Conservation (phyloP, 2,888 invertebrate genomes). For the Unio delphinus region DNA sequence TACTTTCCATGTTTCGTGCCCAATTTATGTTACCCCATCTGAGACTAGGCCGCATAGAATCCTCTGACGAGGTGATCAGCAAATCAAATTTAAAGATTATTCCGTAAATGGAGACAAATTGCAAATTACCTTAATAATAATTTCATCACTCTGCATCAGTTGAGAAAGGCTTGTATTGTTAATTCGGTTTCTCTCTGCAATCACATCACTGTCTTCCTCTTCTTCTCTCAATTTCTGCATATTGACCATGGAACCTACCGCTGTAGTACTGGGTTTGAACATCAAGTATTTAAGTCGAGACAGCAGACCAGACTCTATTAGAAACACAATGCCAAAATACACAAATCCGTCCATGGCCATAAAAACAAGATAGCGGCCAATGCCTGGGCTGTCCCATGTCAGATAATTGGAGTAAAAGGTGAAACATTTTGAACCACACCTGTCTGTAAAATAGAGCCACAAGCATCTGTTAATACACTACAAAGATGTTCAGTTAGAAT, state of each 20-base stretch:
- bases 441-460: slow-evolving; percentile 14
- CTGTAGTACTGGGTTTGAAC: slow-evolving; percentile 1
- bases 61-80: no score
- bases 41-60: no score
- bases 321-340: slow-evolving; percentile 77
- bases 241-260: not conserved
- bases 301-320: slow-evolving; percentile 74
- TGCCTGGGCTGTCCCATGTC: slow-evolving; percentile 79
- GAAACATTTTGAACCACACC: slow-evolving; percentile 33
- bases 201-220: slow-evolving; percentile 67
- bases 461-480: no score
- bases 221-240: not conserved
- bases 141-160: slow-evolving; percentile 68
- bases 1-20: no score
- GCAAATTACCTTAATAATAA: slow-evolving; percentile 72
- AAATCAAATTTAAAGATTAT: no score
- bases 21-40: no score
- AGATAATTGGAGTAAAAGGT: slow-evolving; percentile 74
- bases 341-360: slow-evolving; percentile 75
- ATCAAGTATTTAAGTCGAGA: slow-evolving; percentile 1
- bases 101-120: no score
- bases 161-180: slow-evolving; percentile 37
- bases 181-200: slow-evolving; percentile 66
- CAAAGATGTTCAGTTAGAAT: no score
- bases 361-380: slow-evolving; percentile 78